These are phyloP conservation scores for Ctenopoma multispine DNA, from an alignment of 2,797 vertebrate genomes.

Conservation along the genomic window DNA sequence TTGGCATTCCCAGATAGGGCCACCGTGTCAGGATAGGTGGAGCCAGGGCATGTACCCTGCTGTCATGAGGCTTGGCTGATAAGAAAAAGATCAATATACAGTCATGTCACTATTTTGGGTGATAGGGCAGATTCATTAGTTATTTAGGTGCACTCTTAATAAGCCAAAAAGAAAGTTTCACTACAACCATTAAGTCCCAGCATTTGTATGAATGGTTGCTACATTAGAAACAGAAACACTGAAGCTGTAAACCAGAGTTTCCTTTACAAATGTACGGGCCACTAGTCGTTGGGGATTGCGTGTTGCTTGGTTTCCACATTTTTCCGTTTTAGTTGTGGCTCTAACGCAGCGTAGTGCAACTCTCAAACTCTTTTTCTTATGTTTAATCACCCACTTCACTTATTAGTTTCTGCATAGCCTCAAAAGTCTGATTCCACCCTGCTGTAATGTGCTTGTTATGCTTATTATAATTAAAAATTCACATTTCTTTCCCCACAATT, in stretches of 20 bases:
- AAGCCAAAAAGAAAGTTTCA: not conserved
- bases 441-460: no score
- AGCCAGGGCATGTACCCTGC: constrained; percentile 49
- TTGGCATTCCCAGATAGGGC: constrained; percentile 53
- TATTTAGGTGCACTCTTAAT: not conserved
- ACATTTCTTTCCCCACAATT: not conserved
- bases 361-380: not conserved
- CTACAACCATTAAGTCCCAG: not conserved
- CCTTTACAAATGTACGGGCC: constrained; percentile 1
- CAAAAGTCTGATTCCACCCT: not conserved
- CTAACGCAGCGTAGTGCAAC: not conserved
- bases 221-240: constrained; percentile 2
- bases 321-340: not conserved
- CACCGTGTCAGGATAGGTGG: constrained; percentile 50
- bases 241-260: constrained; percentile 7
- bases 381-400: not conserved
- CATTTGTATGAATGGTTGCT: not conserved
- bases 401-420: no score
- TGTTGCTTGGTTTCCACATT: constrained; percentile 5
- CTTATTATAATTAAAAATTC: no score
- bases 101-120: not conserved
- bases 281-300: constrained; percentile 3
- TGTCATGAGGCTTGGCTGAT: constrained; percentile 49
- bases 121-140: not conserved
- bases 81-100: constrained; percentile 40